phyloP scores from a whole-genome alignment of 2,113 vertebrate species.

The Pelmatolapia mariae region DNA sequence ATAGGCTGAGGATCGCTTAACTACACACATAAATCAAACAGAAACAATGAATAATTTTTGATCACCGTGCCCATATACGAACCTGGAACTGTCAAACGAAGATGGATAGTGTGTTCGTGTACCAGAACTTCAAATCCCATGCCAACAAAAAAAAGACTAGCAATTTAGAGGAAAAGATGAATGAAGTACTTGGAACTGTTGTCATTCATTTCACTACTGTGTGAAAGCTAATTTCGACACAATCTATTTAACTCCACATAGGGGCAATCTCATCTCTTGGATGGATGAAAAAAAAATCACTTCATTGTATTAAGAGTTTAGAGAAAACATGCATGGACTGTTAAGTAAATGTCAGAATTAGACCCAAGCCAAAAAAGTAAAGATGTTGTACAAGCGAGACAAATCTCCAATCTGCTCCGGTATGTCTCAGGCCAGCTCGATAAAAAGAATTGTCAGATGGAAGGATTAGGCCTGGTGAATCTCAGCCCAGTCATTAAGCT shows the following conservation, averaged over 20 bases:
- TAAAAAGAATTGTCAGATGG: conserved; percentile 51
- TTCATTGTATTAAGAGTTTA: conserved; percentile 5
- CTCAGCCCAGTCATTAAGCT: conserved; percentile 49
- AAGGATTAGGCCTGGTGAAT: conserved; percentile 34
- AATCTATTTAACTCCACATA: background rate
- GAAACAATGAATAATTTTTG: conserved; percentile 15
- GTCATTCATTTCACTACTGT: background rate
- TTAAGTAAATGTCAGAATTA: conserved; percentile 49
- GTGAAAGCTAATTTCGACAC: background rate
- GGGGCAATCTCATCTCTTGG: background rate
- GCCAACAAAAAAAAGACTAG: conserved; percentile 8
- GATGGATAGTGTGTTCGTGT: conserved; percentile 4
- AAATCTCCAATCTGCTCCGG: conserved; percentile 54
- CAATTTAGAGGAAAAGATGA: background rate
- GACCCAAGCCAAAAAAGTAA: conserved; percentile 22
- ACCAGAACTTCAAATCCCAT: conserved; percentile 14
- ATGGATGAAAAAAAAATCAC: background rate
- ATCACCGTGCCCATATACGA: background rate
- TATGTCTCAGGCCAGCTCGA: conserved; percentile 28
- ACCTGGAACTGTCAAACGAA: conserved; percentile 14
- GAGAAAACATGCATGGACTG: conserved; percentile 21
- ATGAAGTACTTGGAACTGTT: background rate
- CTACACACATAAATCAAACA: conserved; percentile 18
- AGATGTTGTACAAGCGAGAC: conserved; percentile 27
- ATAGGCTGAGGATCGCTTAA: background rate